phyloP scores from a whole-genome alignment of 2,888 invertebrate genomes.

The Muschampia plurimacula region DNA sequence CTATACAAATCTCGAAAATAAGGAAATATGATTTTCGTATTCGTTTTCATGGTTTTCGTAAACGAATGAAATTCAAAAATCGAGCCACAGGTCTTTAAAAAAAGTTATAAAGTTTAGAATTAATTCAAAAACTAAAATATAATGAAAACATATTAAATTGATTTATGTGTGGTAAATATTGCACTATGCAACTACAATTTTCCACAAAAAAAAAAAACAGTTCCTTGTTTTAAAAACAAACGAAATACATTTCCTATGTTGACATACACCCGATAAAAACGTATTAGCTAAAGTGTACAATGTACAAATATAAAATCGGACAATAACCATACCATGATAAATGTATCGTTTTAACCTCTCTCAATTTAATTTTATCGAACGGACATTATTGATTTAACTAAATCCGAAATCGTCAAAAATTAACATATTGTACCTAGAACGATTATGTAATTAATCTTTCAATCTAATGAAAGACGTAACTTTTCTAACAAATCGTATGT shows the following conservation, averaged over 20 bases:
- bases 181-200: neutral
- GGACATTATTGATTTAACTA: neutral
- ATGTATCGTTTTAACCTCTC: neutral
- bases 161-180: neutral
- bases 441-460: neutral
- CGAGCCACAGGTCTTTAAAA: no score
- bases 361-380: neutral
- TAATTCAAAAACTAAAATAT: neutral
- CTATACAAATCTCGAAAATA: no score
- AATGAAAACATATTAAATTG: neutral
- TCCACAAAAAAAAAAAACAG: neutral
- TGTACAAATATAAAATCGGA: neutral
- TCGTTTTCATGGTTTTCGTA: no score
- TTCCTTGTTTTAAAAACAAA: neutral
- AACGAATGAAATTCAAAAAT: no score
- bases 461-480: neutral
- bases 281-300: neutral
- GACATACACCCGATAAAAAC: neutral
- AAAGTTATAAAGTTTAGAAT: neutral
- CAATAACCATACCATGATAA: neutral
- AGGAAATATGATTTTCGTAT: no score
- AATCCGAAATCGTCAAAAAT: neutral
- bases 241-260: neutral
- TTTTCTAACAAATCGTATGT: neutral
- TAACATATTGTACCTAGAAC: neutral